phyloP scores from a whole-genome alignment of 2,888 invertebrate species.

The Thera obeliscata region DNA sequence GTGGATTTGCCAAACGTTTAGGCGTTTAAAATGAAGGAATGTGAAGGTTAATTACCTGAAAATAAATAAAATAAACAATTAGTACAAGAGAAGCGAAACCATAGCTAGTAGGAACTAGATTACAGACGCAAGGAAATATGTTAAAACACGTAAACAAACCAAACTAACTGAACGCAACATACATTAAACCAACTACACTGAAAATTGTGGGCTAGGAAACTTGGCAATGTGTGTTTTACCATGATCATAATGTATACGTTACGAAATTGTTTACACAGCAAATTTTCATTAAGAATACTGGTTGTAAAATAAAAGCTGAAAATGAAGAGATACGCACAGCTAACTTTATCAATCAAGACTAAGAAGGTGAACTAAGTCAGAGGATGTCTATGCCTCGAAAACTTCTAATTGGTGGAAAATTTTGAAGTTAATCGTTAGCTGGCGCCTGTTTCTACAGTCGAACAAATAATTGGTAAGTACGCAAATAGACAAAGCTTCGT shows the following conservation, averaged over 20 bases:
- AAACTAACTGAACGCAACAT: conserved; percentile 15
- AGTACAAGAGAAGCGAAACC: conserved; percentile 43
- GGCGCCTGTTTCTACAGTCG: conserved; percentile 61
- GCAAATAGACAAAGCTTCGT: conserved; percentile 69
- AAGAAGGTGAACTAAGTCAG: neutral
- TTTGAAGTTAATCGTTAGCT: conserved; percentile 49
- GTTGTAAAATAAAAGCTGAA: neutral
- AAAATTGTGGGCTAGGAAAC: conserved; percentile 38
- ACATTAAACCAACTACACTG: conserved; percentile 38
- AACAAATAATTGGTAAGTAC: conserved; percentile 60
- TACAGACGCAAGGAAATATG: conserved; percentile 43
- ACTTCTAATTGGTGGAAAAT: neutral
- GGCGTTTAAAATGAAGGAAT: conserved; percentile 72
- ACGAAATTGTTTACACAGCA: conserved; percentile 30
- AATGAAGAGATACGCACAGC: neutral
- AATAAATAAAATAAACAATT: conserved; percentile 72
- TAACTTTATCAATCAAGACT: neutral
- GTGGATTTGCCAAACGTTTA: conserved; percentile 76
- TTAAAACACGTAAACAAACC: conserved; percentile 43
- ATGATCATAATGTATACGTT: conserved; percentile 31
- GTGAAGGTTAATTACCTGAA: conserved; percentile 83
- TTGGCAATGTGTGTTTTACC: conserved; percentile 36
- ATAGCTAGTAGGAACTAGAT: conserved; percentile 30
- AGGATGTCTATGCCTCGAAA: neutral
- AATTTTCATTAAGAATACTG: conserved; percentile 1